Percentiles rank a stretch among this genome's conserved stretches.
phyloP scores from a whole-genome alignment of 2,797 vertebrate species.

The Novumbra hubbsi region DNA sequence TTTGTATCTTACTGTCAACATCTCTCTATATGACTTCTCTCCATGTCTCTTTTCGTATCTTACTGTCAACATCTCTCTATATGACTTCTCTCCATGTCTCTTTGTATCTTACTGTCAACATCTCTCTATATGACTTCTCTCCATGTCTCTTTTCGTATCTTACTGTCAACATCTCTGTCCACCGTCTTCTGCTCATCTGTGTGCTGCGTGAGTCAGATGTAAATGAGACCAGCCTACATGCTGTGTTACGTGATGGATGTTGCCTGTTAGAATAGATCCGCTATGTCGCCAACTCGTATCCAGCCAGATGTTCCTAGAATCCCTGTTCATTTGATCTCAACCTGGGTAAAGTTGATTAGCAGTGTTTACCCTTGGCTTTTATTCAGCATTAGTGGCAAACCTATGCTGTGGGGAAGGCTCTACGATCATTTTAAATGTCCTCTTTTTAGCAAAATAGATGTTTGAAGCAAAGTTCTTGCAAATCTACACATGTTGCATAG shows the following conservation, averaged over 20 bases:
- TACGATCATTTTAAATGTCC: too few species aligned
- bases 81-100: too few species aligned
- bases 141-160: too few species aligned
- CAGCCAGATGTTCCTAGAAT: not conserved
- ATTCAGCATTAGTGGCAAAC: too few species aligned
- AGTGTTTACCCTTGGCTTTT: too few species aligned
- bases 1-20: not conserved
- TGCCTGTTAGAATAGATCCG: not conserved
- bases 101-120: not conserved
- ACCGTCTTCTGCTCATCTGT: conserved; percentile 2
- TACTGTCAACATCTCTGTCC: not conserved
- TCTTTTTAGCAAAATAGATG: too few species aligned
- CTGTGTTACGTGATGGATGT: not conserved
- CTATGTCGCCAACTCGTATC: not conserved
- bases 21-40: not conserved
- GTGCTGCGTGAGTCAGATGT: conserved; percentile 1
- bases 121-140: too few species aligned
- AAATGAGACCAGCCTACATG: not conserved
- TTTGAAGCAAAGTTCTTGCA: too few species aligned
- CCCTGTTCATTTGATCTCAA: not conserved
- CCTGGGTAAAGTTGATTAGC: not conserved
- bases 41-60: too few species aligned
- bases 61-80: not conserved
- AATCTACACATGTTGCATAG: too few species aligned
- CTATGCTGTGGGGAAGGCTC: too few species aligned